A percentile compares a stretch with the other conserved stretches of the same genome.
Evolutionary conservation across 2,113 vertebrate genomes (phyloP).

Genomic region (Daboia siamensis): DNA sequence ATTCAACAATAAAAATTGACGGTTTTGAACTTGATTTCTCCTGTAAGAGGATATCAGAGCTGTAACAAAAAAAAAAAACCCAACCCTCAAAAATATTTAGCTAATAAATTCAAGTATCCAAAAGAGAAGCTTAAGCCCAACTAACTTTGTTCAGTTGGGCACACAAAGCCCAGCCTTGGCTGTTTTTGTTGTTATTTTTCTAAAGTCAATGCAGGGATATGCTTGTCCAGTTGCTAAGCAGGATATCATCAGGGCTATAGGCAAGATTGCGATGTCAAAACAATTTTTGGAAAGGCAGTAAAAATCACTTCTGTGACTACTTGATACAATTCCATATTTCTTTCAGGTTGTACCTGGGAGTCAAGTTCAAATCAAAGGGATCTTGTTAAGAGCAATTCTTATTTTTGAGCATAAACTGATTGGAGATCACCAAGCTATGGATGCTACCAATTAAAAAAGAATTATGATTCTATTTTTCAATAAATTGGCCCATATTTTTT

Average conservation of each 20-base stretch:
- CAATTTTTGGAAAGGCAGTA: background rate
- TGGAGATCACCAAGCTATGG: background rate
- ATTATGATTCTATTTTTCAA: background rate
- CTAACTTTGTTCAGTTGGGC: background rate
- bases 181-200: background rate
- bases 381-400: background rate
- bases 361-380: background rate
- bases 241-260: background rate
- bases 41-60: background rate
- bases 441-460: background rate
- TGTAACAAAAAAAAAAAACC: background rate
- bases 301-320: background rate
- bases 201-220: background rate
- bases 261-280: background rate
- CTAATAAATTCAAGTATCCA: background rate
- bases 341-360: background rate
- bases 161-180: background rate
- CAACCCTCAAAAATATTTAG: background rate
- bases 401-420: background rate
- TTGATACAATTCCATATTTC: background rate
- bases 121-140: background rate
- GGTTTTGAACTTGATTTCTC: background rate
- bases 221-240: background rate
- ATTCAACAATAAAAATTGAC: background rate
- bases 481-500: background rate